phyloP scores from a whole-genome alignment of 2,888 invertebrate genomes.

The Caenorhabditis panamensis region DNA sequence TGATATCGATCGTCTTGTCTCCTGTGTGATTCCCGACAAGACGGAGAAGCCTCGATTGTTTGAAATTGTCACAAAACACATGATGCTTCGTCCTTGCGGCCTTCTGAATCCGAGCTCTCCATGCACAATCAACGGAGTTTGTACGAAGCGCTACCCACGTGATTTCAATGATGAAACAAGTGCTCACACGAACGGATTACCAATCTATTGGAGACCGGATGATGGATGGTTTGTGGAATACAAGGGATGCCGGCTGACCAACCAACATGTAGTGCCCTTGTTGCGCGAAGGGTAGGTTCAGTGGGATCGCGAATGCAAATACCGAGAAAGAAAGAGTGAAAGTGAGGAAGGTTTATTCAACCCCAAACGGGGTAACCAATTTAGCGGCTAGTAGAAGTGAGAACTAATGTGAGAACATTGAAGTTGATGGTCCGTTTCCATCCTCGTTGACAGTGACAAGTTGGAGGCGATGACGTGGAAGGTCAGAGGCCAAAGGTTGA shows the following conservation, averaged over 20 bases:
- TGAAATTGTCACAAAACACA: slow-evolving; percentile 63
- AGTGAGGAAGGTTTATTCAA: no score
- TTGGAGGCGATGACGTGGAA: no score
- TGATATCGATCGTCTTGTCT: slow-evolving; percentile 50
- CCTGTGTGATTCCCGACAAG: slow-evolving; percentile 72
- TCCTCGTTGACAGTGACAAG: no score
- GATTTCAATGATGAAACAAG: slow-evolving; percentile 73
- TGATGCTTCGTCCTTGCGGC: slow-evolving; percentile 77
- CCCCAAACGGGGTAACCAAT: no score
- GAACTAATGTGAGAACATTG: no score
- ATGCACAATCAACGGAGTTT: slow-evolving; percentile 81
- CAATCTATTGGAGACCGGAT: slow-evolving; percentile 78
- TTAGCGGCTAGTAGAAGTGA: no score
- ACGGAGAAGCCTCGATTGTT: slow-evolving; percentile 60
- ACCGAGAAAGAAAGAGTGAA: no score
- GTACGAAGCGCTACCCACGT: slow-evolving; percentile 82
- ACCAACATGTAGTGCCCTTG: slow-evolving; percentile 81
- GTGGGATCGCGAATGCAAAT: no score
- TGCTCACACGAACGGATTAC: slow-evolving; percentile 80
- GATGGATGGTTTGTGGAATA: slow-evolving; percentile 60
- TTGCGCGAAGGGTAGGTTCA: no score
- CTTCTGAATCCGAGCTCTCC: slow-evolving; percentile 72
- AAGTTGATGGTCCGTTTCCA: no score
- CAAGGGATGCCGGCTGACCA: slow-evolving; percentile 46
- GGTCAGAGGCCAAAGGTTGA: no score